Percentiles rank a stretch among this genome's conserved stretches.
These are phyloP conservation scores for Endomychus coccineus DNA, from an alignment of 2,888 invertebrate species.

Conservation along the genomic window DNA sequence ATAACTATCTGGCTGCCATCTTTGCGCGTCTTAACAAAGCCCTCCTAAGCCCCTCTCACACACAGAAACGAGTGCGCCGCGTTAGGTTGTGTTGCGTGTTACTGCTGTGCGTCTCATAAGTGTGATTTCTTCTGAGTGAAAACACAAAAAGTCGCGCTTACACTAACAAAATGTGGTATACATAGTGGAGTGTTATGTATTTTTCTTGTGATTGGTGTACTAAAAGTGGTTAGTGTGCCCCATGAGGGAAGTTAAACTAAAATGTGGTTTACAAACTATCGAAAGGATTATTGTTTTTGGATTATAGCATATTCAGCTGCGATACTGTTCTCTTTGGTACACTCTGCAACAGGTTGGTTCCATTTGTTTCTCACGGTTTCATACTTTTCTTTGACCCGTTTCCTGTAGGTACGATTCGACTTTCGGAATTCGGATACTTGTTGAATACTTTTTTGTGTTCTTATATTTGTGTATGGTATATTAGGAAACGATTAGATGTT, in stretches of 20 bases:
- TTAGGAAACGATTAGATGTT: too few species aligned
- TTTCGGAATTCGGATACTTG: too few species aligned
- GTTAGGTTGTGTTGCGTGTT: slow-evolving; percentile 26
- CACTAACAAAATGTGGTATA: slow-evolving; percentile 29
- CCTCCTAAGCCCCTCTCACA: neutral
- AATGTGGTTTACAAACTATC: slow-evolving; percentile 61
- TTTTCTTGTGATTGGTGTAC: slow-evolving; percentile 49
- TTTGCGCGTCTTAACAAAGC: neutral
- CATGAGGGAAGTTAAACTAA: slow-evolving; percentile 45
- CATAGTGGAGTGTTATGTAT: slow-evolving; percentile 35
- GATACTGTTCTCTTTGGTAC: slow-evolving; percentile 46
- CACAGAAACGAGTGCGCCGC: neutral
- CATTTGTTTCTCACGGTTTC: neutral
- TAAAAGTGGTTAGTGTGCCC: slow-evolving; percentile 37
- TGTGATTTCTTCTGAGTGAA: slow-evolving; percentile 22
- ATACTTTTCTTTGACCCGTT: neutral
- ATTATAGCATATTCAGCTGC: slow-evolving; percentile 52
- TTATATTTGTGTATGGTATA: too few species aligned
- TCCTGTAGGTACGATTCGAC: too few species aligned
- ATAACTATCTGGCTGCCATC: slow-evolving; percentile 1
- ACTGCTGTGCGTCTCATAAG: slow-evolving; percentile 21
- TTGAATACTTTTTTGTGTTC: too few species aligned
- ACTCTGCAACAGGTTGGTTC: slow-evolving; percentile 53
- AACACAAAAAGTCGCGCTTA: slow-evolving; percentile 20
- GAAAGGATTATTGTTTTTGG: slow-evolving; percentile 56